These are phyloP conservation scores for Plebejus melissa DNA, from an alignment of 2,888 invertebrate species.

Conservation along the genomic window DNA sequence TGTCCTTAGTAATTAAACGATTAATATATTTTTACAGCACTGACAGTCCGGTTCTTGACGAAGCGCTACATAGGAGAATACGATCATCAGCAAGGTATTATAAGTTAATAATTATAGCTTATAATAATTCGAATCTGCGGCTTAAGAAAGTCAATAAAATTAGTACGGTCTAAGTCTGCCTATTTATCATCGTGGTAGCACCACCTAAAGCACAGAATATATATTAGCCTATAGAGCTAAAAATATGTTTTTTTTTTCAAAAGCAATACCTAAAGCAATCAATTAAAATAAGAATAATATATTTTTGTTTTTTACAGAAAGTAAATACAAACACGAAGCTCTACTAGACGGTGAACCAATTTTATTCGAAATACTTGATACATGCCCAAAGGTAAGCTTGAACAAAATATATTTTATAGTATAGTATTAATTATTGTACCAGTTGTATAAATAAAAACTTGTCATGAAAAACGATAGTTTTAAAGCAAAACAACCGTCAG, in stretches of 20 bases:
- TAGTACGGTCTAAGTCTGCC: too few relatives aligned
- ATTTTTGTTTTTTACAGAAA: slow-evolving; percentile 80
- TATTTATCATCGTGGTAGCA: too few relatives aligned
- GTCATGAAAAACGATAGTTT: too few relatives aligned
- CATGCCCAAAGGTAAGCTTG: slow-evolving; percentile 86
- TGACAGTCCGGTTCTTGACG: slow-evolving; percentile 94
- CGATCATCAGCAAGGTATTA: slow-evolving; percentile 92
- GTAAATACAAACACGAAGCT: slow-evolving; percentile 93
- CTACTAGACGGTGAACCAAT: slow-evolving; percentile 93
- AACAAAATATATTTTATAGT: background rate
- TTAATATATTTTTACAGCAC: slow-evolving; percentile 75
- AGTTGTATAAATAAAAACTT: too few relatives aligned
- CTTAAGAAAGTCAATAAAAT: too few relatives aligned
- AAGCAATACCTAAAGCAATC: background rate
- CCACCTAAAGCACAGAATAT: too few relatives aligned
- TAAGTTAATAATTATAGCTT: too few relatives aligned
- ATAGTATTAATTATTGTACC: too few relatives aligned
- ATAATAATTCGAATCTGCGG: too few relatives aligned
- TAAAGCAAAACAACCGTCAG: too few relatives aligned
- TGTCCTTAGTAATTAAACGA: background rate
- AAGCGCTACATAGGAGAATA: slow-evolving; percentile 96
- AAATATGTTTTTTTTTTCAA: background rate
- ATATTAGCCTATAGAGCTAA: background rate
- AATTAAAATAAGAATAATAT: background rate
- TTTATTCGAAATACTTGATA: slow-evolving; percentile 93